Base-by-base conservation (phyloP, 2,113 vertebrate genomes). In the Phoxinus phoxinus region DNA sequence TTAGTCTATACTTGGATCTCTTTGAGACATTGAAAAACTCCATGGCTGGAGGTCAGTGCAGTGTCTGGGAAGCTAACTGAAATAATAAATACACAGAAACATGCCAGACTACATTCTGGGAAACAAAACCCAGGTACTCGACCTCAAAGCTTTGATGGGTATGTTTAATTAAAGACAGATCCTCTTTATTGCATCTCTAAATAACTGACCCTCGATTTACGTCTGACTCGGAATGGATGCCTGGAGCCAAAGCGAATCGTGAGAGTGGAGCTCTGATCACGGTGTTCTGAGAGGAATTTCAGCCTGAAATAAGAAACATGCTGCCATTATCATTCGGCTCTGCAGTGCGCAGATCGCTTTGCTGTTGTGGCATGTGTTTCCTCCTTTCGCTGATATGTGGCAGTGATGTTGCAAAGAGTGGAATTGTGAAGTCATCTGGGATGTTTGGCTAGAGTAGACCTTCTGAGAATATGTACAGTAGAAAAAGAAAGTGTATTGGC, bases 341-440 rank as follows among this genome's bases (percentile, higher is more conserved):
- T 84, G 83, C 56, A 85, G 87, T 87, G 79, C 89, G 91, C 88
- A 91, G 86, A 86, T 3, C 80, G 61, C 88, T 41, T 89, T 91
- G 89, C 82, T 91, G 90, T 90, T 89, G 89, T 88, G 92, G 90
- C 92, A 90, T 6, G 89, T 86, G 89, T 76, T 87, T 86, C 65
- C 32, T 79, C 53, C 21, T 4, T 7, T 79, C 5, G 12, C 56
- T 79, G 30, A 58, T 59, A 17, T 30, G 59, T 79, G 5, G 35
- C 30, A 23, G 51, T n/a, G 51, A 59, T 76, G 74, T 30, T 76
- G 74, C 46, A 53, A 35, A 21, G 25, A 76, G 53, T 79, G 76
- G 76, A 79, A 79, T 25, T n/a, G 51, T 37, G 21, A 79, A 79
- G 76, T 59, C 32, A 59, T 61, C 51, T 6, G 23, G 46, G 56